A percentile compares a stretch with the other conserved stretches of the same genome.
phyloP scores from a whole-genome alignment of 2,113 vertebrate species.

The Myanophis thanlyinensis region DNA sequence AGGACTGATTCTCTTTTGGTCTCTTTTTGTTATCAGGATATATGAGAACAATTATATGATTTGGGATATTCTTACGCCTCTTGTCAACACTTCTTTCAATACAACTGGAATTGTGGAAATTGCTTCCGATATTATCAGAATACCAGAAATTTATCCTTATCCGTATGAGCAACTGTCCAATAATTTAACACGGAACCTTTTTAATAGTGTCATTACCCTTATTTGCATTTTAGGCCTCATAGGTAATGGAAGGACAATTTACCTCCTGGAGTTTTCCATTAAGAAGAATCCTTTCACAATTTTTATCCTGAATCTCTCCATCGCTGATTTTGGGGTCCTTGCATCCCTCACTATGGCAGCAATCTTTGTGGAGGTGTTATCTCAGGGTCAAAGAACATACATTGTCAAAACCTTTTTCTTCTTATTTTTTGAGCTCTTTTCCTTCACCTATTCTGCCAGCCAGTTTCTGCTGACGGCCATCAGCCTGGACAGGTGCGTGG shows the following conservation, averaged over 20 bases:
- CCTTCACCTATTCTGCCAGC: background rate
- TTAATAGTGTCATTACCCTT: background rate
- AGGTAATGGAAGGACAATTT: background rate
- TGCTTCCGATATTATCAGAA: background rate
- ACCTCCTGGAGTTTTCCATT: background rate
- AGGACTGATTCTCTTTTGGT: too few species aligned
- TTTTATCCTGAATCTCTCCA: background rate
- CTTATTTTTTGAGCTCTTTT: background rate
- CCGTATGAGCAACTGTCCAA: background rate
- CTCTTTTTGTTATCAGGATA: too few species aligned
- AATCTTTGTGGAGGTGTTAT: background rate
- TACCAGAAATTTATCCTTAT: background rate
- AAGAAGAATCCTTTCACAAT: background rate
- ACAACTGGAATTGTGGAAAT: too few species aligned
- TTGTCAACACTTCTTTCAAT: too few species aligned
- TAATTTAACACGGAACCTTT: background rate
- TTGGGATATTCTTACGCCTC: too few species aligned
- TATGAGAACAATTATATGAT: fast-evolving
- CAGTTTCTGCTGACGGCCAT: background rate
- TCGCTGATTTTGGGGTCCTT: background rate
- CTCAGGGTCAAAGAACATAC: too few species aligned
- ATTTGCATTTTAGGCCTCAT: background rate
- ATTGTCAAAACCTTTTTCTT: too few species aligned
- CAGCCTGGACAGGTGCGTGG: background rate
- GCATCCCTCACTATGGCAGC: background rate